Conservation (phyloP, 2,888 invertebrate genomes). For the Pomacea canaliculata region DNA sequence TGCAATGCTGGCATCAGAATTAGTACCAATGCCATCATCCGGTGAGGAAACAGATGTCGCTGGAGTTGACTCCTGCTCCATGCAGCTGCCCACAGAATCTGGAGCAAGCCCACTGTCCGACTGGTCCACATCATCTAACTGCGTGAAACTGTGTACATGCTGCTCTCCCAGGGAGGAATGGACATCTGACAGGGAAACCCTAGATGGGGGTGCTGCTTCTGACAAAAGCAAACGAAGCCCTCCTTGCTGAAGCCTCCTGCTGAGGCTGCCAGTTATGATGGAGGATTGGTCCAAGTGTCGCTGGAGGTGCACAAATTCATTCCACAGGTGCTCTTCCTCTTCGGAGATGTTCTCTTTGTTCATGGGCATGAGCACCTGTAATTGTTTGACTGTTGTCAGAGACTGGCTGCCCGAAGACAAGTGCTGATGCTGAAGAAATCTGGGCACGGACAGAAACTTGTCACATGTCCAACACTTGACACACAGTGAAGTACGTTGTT, state of each 20-base stretch:
- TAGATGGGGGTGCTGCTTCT: neutral
- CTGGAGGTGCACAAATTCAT: slow-evolving; percentile 43
- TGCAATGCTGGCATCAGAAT: slow-evolving; percentile 1
- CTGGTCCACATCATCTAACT: slow-evolving; percentile 5
- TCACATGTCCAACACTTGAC: slow-evolving; percentile 62
- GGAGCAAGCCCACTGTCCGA: slow-evolving; percentile 3
- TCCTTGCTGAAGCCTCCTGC: neutral
- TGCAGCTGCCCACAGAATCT: neutral
- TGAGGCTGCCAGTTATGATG: neutral
- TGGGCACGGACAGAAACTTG: slow-evolving; percentile 57
- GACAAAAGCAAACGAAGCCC: slow-evolving; percentile 2
- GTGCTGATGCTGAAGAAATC: slow-evolving; percentile 62
- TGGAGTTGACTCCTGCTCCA: neutral
- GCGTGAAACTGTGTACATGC: too few relatives aligned
- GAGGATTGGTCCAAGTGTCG: slow-evolving; percentile 25
- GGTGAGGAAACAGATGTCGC: neutral
- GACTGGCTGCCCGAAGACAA: slow-evolving; percentile 50
- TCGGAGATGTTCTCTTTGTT: slow-evolving; percentile 46
- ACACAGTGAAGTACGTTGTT: slow-evolving; percentile 56
- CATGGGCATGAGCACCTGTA: slow-evolving; percentile 52
- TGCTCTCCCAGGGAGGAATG: too few relatives aligned
- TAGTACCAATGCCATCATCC: neutral
- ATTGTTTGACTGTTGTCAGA: slow-evolving; percentile 45
- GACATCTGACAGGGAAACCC: neutral
- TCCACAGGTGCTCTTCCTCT: slow-evolving; percentile 50